Conservation (phyloP, 2,797 vertebrate genomes). For the Chelidonichthys spinosus region DNA sequence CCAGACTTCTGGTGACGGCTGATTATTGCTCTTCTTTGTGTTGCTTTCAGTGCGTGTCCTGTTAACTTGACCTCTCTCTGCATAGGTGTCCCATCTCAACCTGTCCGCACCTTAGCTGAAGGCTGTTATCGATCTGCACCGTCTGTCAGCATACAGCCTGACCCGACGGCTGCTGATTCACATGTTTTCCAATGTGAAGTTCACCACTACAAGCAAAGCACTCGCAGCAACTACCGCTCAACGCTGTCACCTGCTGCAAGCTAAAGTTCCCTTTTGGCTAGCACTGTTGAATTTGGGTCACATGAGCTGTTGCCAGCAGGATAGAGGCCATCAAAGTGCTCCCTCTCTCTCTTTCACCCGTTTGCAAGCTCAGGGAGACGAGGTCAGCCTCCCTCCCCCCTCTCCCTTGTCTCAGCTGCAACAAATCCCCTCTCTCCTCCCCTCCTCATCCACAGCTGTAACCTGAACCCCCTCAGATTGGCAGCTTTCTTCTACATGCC, state of each 20-base stretch:
- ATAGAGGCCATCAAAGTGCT: slow-evolving; percentile 42
- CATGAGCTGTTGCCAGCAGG: slow-evolving; percentile 54
- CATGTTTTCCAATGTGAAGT: too few species aligned
- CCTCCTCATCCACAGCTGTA: slow-evolving; percentile 59
- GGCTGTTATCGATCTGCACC: neutral
- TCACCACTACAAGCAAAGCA: neutral
- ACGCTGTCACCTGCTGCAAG: slow-evolving; percentile 30
- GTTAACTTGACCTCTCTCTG: slow-evolving; percentile 36
- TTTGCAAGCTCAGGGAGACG: slow-evolving; percentile 51
- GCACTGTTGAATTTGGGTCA: slow-evolving; percentile 66
- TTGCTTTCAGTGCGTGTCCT: slow-evolving; percentile 60
- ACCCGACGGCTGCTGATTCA: too few species aligned
- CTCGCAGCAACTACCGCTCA: too few species aligned
- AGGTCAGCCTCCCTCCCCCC: slow-evolving; percentile 40
- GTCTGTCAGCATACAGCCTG: neutral
- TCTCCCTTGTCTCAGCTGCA: slow-evolving; percentile 47
- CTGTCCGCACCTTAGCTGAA: slow-evolving; percentile 25
- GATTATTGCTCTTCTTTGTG: slow-evolving; percentile 46
- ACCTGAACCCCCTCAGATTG: slow-evolving; percentile 62
- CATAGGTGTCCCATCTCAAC: slow-evolving; percentile 17
- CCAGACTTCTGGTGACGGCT: slow-evolving; percentile 59
- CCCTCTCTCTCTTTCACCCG: slow-evolving; percentile 5
- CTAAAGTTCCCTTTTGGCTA: slow-evolving; percentile 52
- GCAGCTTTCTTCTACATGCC: slow-evolving; percentile 53
- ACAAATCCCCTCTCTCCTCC: slow-evolving; percentile 48